A percentile compares a stretch with the other conserved stretches of the same genome.
These are phyloP conservation scores for Phodopus roborovskii DNA, from an alignment of 2,113 vertebrate species.

Conservation along the genomic window DNA sequence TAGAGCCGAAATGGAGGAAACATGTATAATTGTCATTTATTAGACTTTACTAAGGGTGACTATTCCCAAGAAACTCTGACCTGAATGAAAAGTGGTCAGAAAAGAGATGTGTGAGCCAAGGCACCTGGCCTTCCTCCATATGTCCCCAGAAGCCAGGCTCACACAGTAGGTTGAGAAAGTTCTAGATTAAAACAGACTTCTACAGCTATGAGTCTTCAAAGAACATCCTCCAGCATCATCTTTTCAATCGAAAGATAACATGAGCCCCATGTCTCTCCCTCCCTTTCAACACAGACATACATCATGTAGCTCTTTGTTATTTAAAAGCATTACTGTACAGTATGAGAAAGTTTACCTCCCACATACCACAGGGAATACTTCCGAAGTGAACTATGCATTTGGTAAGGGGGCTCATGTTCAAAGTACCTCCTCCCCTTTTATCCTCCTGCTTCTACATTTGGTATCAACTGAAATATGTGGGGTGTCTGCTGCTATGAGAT, in stretches of 20 bases:
- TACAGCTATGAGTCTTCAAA: conserved; percentile 39
- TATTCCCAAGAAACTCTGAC: conserved; percentile 41
- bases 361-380: conserved; percentile 58
- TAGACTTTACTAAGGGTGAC: conserved; percentile 38
- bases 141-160: conserved; percentile 13
- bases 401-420: conserved; percentile 28
- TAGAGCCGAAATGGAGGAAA: conserved; percentile 70
- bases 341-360: conserved; percentile 37
- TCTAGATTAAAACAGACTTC: conserved; percentile 57
- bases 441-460: conserved; percentile 36
- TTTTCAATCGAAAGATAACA: not conserved
- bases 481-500: conserved; percentile 50
- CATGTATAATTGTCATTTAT: conserved; percentile 64
- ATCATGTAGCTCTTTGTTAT: conserved; percentile 54
- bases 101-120: not conserved
- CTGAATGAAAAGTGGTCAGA: conserved; percentile 23
- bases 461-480: conserved; percentile 51
- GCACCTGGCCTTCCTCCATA: not conserved
- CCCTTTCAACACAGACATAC: conserved; percentile 47
- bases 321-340: conserved; percentile 13
- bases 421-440: conserved; percentile 63
- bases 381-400: conserved; percentile 45
- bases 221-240: conserved; percentile 9
- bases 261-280: conserved; percentile 37
- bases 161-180: not conserved